Percentiles rank a stretch among this genome's conserved stretches.
phyloP scores from a whole-genome alignment of 2,888 invertebrate species.

The Dryocosmus kuriphilus region DNA sequence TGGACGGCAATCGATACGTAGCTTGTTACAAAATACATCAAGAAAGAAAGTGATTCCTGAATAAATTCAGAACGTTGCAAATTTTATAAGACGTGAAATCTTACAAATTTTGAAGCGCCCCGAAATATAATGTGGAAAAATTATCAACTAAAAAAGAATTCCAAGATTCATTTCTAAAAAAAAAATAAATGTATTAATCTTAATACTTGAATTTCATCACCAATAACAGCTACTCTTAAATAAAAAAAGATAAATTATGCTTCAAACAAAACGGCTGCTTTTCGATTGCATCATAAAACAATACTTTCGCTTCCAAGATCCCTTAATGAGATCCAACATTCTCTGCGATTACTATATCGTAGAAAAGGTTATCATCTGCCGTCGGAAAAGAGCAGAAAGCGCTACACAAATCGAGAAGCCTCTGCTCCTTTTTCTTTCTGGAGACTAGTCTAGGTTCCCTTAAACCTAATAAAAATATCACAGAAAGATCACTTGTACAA shows the following conservation, averaged over 20 bases:
- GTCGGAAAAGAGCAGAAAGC: not conserved
- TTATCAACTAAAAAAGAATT: not conserved
- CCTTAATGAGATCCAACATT: constrained; percentile 43
- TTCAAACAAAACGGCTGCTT: not conserved
- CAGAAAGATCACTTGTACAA: constrained; percentile 63
- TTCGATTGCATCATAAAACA: constrained; percentile 22
- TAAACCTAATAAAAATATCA: constrained; percentile 47
- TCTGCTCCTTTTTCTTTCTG: constrained; percentile 42
- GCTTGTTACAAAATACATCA: constrained; percentile 8
- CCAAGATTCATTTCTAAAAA: not conserved
- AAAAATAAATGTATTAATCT: not conserved
- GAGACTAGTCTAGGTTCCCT: constrained; percentile 61
- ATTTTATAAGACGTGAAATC: not conserved
- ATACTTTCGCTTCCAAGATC: constrained; percentile 17
- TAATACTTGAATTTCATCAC: not conserved
- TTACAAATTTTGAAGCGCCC: not conserved
- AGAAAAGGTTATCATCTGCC: constrained; percentile 61
- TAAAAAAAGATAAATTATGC: not conserved
- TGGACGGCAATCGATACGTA: constrained; percentile 16
- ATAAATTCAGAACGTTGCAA: not conserved
- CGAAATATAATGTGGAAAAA: not conserved
- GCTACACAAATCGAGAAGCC: not conserved
- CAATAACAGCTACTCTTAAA: not conserved
- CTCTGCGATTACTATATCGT: constrained; percentile 57
- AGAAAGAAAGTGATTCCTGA: constrained; percentile 1